Base-by-base conservation (phyloP, 1,140 invertebrate genomes). In the Helicoverpa armigera region DNA sequence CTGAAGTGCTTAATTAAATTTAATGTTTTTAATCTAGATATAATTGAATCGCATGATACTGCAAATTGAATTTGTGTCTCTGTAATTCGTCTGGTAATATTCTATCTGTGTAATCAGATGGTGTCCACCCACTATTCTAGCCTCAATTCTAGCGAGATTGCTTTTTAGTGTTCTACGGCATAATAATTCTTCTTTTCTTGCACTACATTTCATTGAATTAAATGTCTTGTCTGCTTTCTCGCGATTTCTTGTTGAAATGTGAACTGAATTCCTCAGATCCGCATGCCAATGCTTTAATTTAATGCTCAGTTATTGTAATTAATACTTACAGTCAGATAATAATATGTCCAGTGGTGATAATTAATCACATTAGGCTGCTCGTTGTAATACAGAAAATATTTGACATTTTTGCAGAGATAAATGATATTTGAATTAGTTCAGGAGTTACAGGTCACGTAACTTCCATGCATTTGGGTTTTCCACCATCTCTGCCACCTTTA, bases 11-110 rank as follows among this genome's bases (percentile, higher is more conserved):
- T 61, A 29, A 73, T 73, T 35, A 56, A 73, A 73, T 58, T 35
- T 11, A 56, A 58, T 73, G 54, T 16, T n/a, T 50, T 18, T 7
- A 58, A 35, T 72, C 29, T 72, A 43, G 29, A 73, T 43, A 18
- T 35, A 58, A 58, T 58, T 73, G 70, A 56, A 73, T 73, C 69
- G 23, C 7, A 56, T 56, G 31, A 73, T 56, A 73, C 1, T 73
- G 14, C 23, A 54, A 23, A 35, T 56, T 58, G 14, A 35, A 73
- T 73, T 58, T 4, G 54, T 58, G 56, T 73, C 53, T 56, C 69
- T 73, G 54, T 54, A 72, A 72, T 51, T 29, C 48, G n/a, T 50
- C 23, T 23, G 35, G 61, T 51, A 51, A 69, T 51, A 72, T 72
- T 72, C 69, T 54, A 16, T 54, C 29, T n/a, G 12, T 35, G 7